These are phyloP conservation scores for Melinopterus prodromus DNA, from an alignment of 2,888 invertebrate genomes.

Conservation along the genomic window DNA sequence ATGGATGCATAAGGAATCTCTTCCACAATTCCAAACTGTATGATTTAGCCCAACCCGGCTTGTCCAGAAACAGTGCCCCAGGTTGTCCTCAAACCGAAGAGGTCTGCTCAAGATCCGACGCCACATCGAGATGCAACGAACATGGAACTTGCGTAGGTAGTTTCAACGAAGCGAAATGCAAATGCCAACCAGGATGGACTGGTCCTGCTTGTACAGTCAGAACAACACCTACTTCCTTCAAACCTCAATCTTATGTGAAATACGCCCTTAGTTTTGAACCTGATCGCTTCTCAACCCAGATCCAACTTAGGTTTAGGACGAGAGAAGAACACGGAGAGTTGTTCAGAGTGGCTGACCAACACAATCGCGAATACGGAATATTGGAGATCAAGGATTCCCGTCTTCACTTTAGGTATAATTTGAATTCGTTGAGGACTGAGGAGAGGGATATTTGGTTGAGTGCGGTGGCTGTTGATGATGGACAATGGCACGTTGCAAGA, in stretches of 20 bases:
- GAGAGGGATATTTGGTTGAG: constrained; percentile 91
- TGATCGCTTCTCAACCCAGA: constrained; percentile 89
- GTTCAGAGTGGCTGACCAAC: constrained; percentile 93
- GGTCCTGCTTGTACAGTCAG: constrained; percentile 87
- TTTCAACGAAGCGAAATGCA: constrained; percentile 88
- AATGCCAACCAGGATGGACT: constrained; percentile 95
- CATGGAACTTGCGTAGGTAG: constrained; percentile 95
- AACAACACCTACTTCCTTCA: constrained; percentile 91
- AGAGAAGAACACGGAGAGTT: constrained; percentile 93
- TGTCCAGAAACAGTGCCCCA: constrained; percentile 83
- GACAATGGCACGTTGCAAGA: constrained; percentile 95
- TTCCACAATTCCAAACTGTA: constrained; percentile 96
- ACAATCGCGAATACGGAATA: constrained; percentile 93
- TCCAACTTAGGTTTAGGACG: constrained; percentile 93
- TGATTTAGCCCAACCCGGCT: constrained; percentile 92
- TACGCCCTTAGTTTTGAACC: constrained; percentile 95
- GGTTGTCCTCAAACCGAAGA: constrained; percentile 96
- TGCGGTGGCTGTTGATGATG: constrained; percentile 91
- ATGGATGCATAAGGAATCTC: constrained; percentile 95
- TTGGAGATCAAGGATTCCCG: constrained; percentile 89
- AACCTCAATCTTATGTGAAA: constrained; percentile 95
- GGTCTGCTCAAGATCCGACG: constrained; percentile 86
- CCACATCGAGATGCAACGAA: constrained; percentile 88
- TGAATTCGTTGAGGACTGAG: constrained; percentile 90
- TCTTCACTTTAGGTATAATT: constrained; percentile 90